A percentile compares a stretch with the other conserved stretches of the same genome.
phyloP scores from a whole-genome alignment of 2,797 vertebrate genomes.

The Microcaecilia unicolor region DNA sequence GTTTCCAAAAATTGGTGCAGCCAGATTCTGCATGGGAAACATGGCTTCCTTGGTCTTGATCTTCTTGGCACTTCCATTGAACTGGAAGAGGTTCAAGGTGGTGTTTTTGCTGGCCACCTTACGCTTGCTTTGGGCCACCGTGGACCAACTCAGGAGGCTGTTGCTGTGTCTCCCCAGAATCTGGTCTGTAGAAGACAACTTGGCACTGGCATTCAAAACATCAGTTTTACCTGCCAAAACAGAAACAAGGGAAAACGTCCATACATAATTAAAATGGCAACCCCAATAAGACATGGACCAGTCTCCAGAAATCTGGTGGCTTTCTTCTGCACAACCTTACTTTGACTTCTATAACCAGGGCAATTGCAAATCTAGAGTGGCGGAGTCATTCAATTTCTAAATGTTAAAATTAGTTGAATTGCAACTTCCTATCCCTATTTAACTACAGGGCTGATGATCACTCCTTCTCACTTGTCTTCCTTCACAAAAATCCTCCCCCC shows the following conservation, averaged over 20 bases:
- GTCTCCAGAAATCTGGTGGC: too few relatives aligned
- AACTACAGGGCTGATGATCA: too few relatives aligned
- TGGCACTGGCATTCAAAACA: constrained; percentile 62
- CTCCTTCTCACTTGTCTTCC: too few relatives aligned
- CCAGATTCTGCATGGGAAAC: constrained; percentile 57
- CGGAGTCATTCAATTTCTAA: too few relatives aligned
- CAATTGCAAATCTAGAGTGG: too few relatives aligned
- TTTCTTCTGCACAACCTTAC: too few relatives aligned
- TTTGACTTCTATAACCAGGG: too few relatives aligned
- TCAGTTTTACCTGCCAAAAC: constrained; percentile 62
- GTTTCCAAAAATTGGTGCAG: constrained; percentile 78
- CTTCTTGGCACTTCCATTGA: constrained; percentile 70
- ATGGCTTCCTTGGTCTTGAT: constrained; percentile 64
- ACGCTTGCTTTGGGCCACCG: constrained; percentile 61
- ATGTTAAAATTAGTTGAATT: too few relatives aligned
- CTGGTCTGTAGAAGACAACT: constrained; percentile 49
- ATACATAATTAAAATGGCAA: too few relatives aligned
- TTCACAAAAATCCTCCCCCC: too few relatives aligned
- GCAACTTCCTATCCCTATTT: too few relatives aligned
- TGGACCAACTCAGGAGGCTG: constrained; percentile 71
- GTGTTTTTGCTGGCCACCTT: constrained; percentile 56
- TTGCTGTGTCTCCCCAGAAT: constrained; percentile 45
- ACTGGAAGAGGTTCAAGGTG: constrained; percentile 66
- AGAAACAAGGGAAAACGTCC: fast-evolving
- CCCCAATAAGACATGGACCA: too few relatives aligned